Evolutionary conservation across 2,113 vertebrate genomes (phyloP).

Genomic region (Corapipo altera): DNA sequence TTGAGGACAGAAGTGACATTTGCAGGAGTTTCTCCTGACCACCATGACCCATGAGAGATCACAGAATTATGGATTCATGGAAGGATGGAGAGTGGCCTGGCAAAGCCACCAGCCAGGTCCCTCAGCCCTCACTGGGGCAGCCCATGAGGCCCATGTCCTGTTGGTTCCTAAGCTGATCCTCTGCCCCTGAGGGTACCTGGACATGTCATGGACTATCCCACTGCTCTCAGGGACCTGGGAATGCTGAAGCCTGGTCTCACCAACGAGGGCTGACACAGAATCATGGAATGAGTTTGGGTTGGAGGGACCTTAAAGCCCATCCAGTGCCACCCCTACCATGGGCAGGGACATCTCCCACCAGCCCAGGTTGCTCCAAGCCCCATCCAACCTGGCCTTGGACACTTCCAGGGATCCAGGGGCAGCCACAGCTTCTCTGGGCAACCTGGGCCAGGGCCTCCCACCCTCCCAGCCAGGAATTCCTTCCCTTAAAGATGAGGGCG

Average conservation of each 20-base stretch:
- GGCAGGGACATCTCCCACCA: neutral
- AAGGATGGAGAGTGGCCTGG: neutral
- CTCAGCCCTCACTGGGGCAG: neutral
- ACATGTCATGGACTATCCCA: neutral
- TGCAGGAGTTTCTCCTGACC: neutral
- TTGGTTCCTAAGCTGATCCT: neutral
- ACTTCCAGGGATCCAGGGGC: neutral
- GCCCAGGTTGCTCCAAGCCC: neutral
- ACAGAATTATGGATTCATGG: neutral
- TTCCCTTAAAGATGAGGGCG: neutral
- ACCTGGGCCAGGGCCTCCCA: neutral
- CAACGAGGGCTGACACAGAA: neutral
- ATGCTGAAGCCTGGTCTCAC: neutral
- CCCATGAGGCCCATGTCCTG: fast-evolving
- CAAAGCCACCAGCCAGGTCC: neutral
- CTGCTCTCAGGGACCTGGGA: neutral
- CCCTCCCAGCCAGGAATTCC: neutral
- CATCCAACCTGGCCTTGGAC: neutral
- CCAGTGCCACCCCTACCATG: neutral
- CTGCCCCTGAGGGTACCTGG: neutral
- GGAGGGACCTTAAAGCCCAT: neutral
- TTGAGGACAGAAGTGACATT: neutral
- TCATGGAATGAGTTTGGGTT: neutral
- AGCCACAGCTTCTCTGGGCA: neutral
- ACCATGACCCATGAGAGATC: neutral